A percentile compares a stretch with the other conserved stretches of the same genome.
These are phyloP conservation scores for Campodea augens DNA, from an alignment of 1,140 invertebrate species.

Conservation along the genomic window DNA sequence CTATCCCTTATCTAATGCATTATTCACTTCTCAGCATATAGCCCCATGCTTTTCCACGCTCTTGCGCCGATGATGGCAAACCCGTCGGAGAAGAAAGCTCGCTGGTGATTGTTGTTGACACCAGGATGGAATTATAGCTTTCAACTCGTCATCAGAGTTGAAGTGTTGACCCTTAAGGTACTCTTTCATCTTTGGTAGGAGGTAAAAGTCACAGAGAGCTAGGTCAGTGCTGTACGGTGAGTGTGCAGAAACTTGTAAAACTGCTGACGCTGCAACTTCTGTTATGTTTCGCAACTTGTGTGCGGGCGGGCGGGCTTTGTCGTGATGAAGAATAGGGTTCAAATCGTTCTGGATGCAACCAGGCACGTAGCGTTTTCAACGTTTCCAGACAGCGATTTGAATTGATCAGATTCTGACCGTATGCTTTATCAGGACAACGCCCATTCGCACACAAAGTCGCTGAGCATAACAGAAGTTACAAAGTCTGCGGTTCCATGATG, in stretches of 20 bases:
- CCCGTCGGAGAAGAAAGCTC: neutral
- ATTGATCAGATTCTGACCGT: too few species aligned
- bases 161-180: too few species aligned
- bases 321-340: conserved; percentile 1
- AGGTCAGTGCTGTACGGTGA: neutral
- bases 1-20: neutral
- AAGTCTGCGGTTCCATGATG: too few species aligned
- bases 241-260: neutral
- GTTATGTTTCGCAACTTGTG: neutral
- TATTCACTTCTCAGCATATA: neutral
- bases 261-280: neutral
- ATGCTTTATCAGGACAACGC: too few species aligned
- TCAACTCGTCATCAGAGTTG: too few species aligned
- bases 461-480: too few species aligned
- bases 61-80: neutral
- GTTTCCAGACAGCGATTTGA: too few species aligned
- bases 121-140: neutral
- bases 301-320: neutral
- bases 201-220: neutral
- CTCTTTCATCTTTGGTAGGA: neutral
- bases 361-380: too few species aligned
- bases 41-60: neutral
- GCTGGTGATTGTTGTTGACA: neutral
- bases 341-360: neutral
- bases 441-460: too few species aligned